Conservation (phyloP, 53 echinoderm and acorn worm genomes). For the Echinarachnius parma region DNA sequence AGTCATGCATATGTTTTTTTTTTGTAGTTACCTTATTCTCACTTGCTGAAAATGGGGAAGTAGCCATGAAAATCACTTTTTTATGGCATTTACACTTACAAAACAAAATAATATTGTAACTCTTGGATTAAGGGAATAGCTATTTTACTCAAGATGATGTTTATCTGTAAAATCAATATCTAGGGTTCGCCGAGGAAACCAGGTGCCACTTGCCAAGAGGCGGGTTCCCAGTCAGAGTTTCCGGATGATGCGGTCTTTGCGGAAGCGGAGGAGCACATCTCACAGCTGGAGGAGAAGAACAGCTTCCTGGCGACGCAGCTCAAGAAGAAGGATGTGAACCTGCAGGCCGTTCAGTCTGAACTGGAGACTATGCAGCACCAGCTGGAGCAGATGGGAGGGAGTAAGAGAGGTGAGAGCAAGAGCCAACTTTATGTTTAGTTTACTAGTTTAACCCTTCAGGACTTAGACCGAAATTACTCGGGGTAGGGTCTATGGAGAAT, state of each 20-base stretch:
- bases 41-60: too few species aligned
- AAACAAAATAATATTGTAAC: too few species aligned
- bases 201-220: conserved; percentile 47
- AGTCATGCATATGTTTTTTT: too few species aligned
- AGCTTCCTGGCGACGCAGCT: conserved; percentile 83
- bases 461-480: not conserved
- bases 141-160: too few species aligned
- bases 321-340: conserved; percentile 79
- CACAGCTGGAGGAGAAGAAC: conserved; percentile 78
- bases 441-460: not conserved
- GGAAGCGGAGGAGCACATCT: conserved; percentile 52
- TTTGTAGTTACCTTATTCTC: too few species aligned
- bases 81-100: too few species aligned
- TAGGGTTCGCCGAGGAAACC: conserved; percentile 20
- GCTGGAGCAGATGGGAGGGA: conserved; percentile 79
- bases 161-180: too few species aligned
- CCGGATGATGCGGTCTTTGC: conserved; percentile 50
- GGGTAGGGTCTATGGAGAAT: too few species aligned
- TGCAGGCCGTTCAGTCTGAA: conserved; percentile 75
- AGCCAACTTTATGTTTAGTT: too few species aligned
- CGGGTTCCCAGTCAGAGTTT: conserved; percentile 67
- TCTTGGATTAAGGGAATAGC: too few species aligned
- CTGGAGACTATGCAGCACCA: conserved; percentile 85
- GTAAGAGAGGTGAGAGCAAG: conserved; percentile 71
- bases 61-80: too few species aligned